These are phyloP conservation scores for Drosophila parvula DNA, from an alignment of 1,140 invertebrate genomes.

Conservation along the genomic window DNA sequence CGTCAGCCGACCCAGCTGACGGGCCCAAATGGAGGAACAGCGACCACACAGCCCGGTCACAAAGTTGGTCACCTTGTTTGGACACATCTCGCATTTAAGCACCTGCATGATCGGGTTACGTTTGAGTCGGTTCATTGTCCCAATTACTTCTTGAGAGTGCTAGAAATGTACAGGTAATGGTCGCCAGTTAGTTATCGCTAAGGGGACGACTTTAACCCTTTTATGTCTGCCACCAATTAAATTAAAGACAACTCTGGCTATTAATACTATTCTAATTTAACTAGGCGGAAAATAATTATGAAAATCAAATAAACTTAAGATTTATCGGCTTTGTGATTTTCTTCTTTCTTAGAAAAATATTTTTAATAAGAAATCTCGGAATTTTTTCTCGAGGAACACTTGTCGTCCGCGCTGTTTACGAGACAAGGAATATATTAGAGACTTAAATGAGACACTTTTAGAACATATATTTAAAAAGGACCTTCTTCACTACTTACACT, in stretches of 20 bases:
- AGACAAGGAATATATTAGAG: too few species aligned
- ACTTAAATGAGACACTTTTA: too few species aligned
- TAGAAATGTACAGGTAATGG: neutral
- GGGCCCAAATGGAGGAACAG: constrained; percentile 42
- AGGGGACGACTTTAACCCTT: neutral
- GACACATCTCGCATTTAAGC: constrained; percentile 55
- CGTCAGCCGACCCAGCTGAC: neutral
- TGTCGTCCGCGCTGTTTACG: too few species aligned
- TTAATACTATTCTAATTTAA: too few species aligned
- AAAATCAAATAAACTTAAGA: neutral
- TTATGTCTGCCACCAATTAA: neutral
- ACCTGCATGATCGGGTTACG: constrained; percentile 27
- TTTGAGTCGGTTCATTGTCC: constrained; percentile 20
- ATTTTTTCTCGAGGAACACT: too few species aligned
- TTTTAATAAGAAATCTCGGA: too few species aligned
- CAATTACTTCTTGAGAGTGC: too few species aligned
- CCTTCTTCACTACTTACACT: too few species aligned
- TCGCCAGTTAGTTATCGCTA: too few species aligned
- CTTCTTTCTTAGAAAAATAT: too few species aligned
- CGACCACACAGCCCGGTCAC: constrained; percentile 46
- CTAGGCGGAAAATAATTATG: too few species aligned
- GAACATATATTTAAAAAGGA: too few species aligned
- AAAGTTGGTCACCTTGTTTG: constrained; percentile 26
- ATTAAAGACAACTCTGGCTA: neutral
- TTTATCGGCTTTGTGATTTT: neutral